phyloP scores from a whole-genome alignment of 2,888 invertebrate species.

The Apodemia hepburni region DNA sequence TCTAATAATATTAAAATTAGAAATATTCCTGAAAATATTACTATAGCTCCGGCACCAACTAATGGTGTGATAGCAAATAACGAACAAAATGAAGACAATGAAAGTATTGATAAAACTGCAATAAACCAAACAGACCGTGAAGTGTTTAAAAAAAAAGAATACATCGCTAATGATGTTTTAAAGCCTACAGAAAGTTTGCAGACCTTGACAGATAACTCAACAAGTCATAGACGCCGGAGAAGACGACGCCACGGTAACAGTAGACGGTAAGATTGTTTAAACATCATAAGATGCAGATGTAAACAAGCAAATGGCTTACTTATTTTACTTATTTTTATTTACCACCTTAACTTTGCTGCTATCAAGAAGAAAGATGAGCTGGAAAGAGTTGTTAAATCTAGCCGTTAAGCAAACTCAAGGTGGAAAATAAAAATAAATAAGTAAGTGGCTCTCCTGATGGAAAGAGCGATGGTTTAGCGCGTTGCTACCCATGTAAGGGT shows the following conservation, averaged over 20 bases:
- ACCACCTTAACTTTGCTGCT: too few species aligned
- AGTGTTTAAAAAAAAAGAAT: constrained; percentile 40
- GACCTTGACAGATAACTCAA: constrained; percentile 50
- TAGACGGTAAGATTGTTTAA: constrained; percentile 50
- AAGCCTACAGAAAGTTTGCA: constrained; percentile 68
- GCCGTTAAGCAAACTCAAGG: constrained; percentile 89
- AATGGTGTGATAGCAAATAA: constrained; percentile 64
- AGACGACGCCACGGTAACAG: constrained; percentile 66
- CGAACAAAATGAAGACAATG: constrained; percentile 54
- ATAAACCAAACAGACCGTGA: constrained; percentile 49
- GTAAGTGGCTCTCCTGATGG: too few species aligned
- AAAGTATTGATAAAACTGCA: constrained; percentile 39
- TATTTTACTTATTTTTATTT: too few species aligned
- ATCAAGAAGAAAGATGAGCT: constrained; percentile 99
- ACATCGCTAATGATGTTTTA: constrained; percentile 52
- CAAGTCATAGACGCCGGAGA: constrained; percentile 45
- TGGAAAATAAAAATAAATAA: constrained; percentile 43
- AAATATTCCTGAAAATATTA: constrained; percentile 65
- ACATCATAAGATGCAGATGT: too few species aligned
- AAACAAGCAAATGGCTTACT: too few species aligned
- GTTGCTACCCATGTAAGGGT: too few species aligned
- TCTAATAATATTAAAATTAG: constrained; percentile 64
- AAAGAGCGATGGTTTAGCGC: too few species aligned
- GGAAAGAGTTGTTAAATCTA: constrained; percentile 99
- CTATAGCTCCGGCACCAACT: constrained; percentile 68